These are phyloP conservation scores for Mactromeris polynyma DNA, from an alignment of 2,888 invertebrate species.

Conservation along the genomic window DNA sequence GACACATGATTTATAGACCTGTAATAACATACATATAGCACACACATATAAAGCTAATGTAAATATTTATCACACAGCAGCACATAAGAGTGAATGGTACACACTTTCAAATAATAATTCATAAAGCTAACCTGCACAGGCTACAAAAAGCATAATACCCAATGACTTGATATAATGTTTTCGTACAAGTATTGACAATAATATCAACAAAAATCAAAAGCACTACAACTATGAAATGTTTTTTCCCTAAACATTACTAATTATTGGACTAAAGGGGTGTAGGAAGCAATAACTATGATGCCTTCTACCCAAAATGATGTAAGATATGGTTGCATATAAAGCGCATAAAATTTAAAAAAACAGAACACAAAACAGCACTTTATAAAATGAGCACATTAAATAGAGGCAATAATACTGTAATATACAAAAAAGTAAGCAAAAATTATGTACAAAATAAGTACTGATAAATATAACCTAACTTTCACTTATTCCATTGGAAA, in stretches of 20 bases:
- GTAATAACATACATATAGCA: constrained; percentile 20
- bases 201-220: background rate
- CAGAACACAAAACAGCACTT: background rate
- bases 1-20: constrained; percentile 15
- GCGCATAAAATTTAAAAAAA: background rate
- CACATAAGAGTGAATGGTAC: background rate
- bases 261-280: no score
- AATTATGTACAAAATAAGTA: constrained; percentile 12
- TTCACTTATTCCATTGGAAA: no score
- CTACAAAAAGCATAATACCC: background rate
- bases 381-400: constrained; percentile 14
- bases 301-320: constrained; percentile 1
- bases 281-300: no score
- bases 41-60: background rate
- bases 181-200: no score
- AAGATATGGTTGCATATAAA: background rate
- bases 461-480: background rate
- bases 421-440: constrained; percentile 8
- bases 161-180: background rate
- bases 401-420: constrained; percentile 6
- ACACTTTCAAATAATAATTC: background rate
- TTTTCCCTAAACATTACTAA: no score
- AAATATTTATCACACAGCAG: background rate
- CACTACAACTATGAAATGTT: no score
- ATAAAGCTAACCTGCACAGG: background rate